Base-by-base conservation (phyloP, 2,797 vertebrate species). In the Coracias cyanogaster region DNA sequence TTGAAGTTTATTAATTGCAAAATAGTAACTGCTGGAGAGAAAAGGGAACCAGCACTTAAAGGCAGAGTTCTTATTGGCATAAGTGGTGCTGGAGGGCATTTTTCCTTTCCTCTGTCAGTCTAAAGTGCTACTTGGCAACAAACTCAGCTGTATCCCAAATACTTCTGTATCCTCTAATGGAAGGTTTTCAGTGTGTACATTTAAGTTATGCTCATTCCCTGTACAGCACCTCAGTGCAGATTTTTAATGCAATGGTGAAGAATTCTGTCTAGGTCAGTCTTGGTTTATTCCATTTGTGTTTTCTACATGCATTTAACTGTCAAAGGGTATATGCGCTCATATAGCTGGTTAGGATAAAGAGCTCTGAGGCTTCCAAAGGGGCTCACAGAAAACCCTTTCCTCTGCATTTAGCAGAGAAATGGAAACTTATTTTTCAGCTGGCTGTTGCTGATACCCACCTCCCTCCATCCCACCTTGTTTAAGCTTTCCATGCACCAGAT, bases 391-490 rank as follows among this genome's bases (percentile, higher is more conserved):
- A 80, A 83, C 2, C 18, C 29, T 62, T 93, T 66, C 16, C 8
- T 66, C 24, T 55, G 9, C 9, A 14, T 84, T 54, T 84, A 28
- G 15, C 8, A 45, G 28, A 74, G 45, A 77, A 86, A 62, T 2
- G 0, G 28, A 14, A 81, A 15, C 5, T 54, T 70, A 43, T 62
- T 45, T 82, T 70, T 72, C 29, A 58, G 2, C 9, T 86, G 8
- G 7, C 6, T 43, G 9, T 45, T 88, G 35, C 19, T 79, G 24
- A 57, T 35, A 17, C 22, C 37, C 12, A 6, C 2, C 29, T 20
- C 4, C 5, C 12, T 15, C 25, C 3, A 3, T 35, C 3, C 12
- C 1, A 0, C 26, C 29, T 51, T 41, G 11, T 72, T 8, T 2
- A 69, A 67, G 17, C 16, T 55, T 94, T 73, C 43, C 24, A 26